Conservation (phyloP, 2,113 vertebrate species). For the Falco punctatus region DNA sequence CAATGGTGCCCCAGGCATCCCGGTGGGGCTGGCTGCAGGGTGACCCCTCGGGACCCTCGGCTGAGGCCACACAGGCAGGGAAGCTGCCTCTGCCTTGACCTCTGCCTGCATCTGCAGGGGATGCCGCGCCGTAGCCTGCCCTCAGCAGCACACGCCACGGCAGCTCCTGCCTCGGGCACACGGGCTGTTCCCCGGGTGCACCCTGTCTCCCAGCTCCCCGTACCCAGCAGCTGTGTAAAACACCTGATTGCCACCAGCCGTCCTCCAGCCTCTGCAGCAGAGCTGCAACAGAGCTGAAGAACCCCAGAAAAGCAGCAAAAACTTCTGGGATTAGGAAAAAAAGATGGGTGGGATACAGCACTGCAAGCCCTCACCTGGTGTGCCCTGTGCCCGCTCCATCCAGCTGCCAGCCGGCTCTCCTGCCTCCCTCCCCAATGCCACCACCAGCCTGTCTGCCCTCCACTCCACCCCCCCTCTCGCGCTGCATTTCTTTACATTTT, state of each 20-base stretch:
- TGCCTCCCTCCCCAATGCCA: neutral
- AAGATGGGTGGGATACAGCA: accelerated
- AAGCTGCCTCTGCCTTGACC: neutral
- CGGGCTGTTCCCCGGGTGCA: neutral
- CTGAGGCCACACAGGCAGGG: accelerated
- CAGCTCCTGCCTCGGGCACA: neutral
- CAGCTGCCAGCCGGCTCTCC: neutral
- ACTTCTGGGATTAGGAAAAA: neutral
- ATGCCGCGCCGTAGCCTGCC: accelerated
- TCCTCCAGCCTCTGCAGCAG: neutral
- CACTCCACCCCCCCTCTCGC: neutral
- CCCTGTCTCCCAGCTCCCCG: neutral
- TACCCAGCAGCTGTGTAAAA: accelerated
- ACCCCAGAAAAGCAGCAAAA: neutral
- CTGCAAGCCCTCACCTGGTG: neutral
- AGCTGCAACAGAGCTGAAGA: neutral
- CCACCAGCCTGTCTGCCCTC: neutral
- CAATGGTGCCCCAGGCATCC: neutral
- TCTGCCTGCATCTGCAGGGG: neutral
- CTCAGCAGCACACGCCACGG: neutral
- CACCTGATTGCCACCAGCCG: neutral
- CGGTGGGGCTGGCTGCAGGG: accelerated
- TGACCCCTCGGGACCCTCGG: accelerated
- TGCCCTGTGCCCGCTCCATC: neutral
- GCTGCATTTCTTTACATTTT: neutral